phyloP scores from a whole-genome alignment of 1,140 invertebrate genomes.

The Nymphalis io region DNA sequence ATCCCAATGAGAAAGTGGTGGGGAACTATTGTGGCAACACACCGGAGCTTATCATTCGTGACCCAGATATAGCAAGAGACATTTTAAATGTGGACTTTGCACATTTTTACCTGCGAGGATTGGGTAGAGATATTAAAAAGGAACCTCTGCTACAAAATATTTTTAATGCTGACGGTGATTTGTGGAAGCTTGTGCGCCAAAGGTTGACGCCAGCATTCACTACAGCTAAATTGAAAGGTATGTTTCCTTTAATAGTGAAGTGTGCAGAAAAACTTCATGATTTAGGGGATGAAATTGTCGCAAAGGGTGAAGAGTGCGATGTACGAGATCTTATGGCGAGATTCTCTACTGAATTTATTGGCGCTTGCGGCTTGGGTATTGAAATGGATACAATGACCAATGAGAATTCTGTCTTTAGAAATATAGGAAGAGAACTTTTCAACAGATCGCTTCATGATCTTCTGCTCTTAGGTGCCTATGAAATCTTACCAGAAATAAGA shows the following conservation, averaged over 20 bases:
- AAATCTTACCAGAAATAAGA: constrained; percentile 19
- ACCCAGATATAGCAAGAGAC: constrained; percentile 10
- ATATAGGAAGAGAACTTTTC: constrained; percentile 31
- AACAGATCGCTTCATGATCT: constrained; percentile 14
- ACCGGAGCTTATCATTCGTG: constrained; percentile 2
- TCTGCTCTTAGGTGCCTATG: constrained; percentile 9
- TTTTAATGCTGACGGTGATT: constrained; percentile 69
- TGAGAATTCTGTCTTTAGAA: constrained; percentile 31
- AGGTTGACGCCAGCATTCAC: constrained; percentile 33
- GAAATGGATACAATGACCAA: constrained; percentile 34
- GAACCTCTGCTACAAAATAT: constrained; percentile 61
- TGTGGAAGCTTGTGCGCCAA: constrained; percentile 31
- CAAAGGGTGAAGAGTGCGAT: constrained; percentile 20
- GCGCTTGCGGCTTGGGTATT: constrained; percentile 36
- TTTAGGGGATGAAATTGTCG: constrained; percentile 21
- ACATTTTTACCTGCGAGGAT: constrained; percentile 36
- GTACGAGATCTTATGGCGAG: constrained; percentile 32
- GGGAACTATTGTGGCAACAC: neutral
- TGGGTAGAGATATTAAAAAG: constrained; percentile 61
- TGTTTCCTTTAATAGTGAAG: constrained; percentile 36
- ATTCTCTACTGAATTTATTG: constrained; percentile 37
- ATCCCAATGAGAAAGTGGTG: constrained; percentile 17
- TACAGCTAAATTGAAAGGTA: constrained; percentile 32
- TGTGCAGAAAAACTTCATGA: constrained; percentile 32
- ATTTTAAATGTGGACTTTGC: constrained; percentile 15